These are phyloP conservation scores for Salarias fasciatus DNA, from an alignment of 2,797 vertebrate genomes.

Conservation along the genomic window DNA sequence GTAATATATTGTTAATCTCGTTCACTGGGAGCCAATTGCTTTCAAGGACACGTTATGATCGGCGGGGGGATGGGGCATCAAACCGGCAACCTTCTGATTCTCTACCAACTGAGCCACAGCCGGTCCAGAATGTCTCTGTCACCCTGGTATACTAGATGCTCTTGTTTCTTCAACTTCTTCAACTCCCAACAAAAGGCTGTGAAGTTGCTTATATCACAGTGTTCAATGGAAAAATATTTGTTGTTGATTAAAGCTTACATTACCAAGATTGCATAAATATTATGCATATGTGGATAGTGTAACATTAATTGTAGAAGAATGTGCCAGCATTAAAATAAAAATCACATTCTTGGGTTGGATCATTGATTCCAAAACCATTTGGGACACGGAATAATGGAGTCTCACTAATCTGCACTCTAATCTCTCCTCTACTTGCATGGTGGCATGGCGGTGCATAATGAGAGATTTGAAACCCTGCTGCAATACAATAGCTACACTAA, in stretches of 20 bases:
- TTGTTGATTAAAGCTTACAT: not conserved
- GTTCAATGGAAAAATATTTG: not conserved
- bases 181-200: too few relatives aligned
- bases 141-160: too few relatives aligned
- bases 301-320: slow-evolving; percentile 13
- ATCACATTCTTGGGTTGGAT: slow-evolving; percentile 38
- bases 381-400: slow-evolving; percentile 66
- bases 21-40: too few relatives aligned
- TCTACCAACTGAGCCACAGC: too few relatives aligned
- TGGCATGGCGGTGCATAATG: slow-evolving; percentile 63
- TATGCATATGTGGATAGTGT: not conserved
- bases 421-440: slow-evolving; percentile 58
- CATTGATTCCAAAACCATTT: slow-evolving; percentile 67
- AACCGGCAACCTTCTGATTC: too few relatives aligned
- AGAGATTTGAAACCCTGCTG: slow-evolving; percentile 38
- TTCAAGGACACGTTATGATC: too few relatives aligned
- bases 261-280: not conserved
- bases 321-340: slow-evolving; percentile 38
- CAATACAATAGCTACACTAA: slow-evolving; percentile 39
- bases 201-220: not conserved
- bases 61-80: too few relatives aligned
- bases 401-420: slow-evolving; percentile 67
- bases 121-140: too few relatives aligned
- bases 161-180: too few relatives aligned
- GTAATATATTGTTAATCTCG: too few relatives aligned